Base-by-base conservation (phyloP, 2,888 invertebrate genomes). In the Lymantria monacha region DNA sequence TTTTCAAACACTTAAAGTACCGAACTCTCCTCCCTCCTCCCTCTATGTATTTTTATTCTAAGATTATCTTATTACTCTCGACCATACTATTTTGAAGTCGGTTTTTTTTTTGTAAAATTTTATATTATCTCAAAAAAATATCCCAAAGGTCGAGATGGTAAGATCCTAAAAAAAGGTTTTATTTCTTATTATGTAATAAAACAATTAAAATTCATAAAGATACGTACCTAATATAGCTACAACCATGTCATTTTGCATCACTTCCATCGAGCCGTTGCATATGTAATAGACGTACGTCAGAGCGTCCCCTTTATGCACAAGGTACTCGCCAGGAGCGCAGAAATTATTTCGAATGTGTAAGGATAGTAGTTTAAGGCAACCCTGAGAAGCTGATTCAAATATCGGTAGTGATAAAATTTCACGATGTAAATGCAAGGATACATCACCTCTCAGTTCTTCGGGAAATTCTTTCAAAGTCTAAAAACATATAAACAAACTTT, bases 201-300 rank as follows among this genome's bases (percentile, higher is more conserved):
- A 33, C 10, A 33, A 8, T 33, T 22, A 22, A 22, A 22, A 22
- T 22, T 33, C 10, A 33, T 8, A 8, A 7, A 8, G 9, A 8
- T 22, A 47, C 53, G 11, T 41, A 54, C 98, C 98, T 64, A 98
- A 92, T 72, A 99, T 98, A 53, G 98, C 98, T 14, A 98, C 98
- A 48, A 98, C 98, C 97, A 98, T 98, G 60, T 96, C 96, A 74
- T 97, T 96, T 83, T 98, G 98, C 73, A 98, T 96, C 42, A 98
- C 98, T 88, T 98, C 98, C 98, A 98, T 98, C 30, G 98, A 98
- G 7, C 98, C 98, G 78, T 98, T 98, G 91, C 97, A 98, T 63
- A 98, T 95, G 85, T 98, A 98, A 87, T 98, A 98, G 72, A 98
- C 97, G 79, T 97, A 97, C 56, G 96, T 96, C 30, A 98, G 93